Evolutionary conservation across 2,113 vertebrate species (phyloP), one percentile per base, ranked within the genome.

Genomic region (Suncus etruscus): DNA sequence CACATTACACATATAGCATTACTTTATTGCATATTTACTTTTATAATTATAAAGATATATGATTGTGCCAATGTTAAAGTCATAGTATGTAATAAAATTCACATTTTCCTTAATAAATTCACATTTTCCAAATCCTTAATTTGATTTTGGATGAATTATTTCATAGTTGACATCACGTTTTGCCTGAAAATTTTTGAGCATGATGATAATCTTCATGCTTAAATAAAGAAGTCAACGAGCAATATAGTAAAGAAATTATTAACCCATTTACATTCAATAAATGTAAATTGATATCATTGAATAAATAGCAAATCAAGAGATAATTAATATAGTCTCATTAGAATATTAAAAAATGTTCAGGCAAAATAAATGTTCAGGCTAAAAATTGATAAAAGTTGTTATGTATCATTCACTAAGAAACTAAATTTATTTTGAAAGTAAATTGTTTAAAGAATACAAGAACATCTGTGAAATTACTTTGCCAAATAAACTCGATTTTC

Each of bases 261-360:
- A 70, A 10, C 31, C 29, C 20, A 4, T 45, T 61, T 47, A 47
- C 9, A 61, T 39, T 45, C 5, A 75, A 45, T 29, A 69, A 68
- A 79, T 65, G 3, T 68, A 65, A 87, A 27, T 0, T 29, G 12
- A 16, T 84, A 5, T 50, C 31, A 24, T 8, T 77, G 16, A 77
- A 78, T 51, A 65, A 27, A 79, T 6, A 68, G 27, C 4, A 74
- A 6, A 29, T 77, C 3, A 11, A 86, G 14, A 66, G 8, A 6
- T n/a, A 86, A 75, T 83, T 69, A 86, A 90, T 27, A 78, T 11
- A 81, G 68, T 87, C 27, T 31, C 12, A 51, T 61, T 63, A 75
- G 39, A 39, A 39, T 39, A 39, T 39, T 39, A 39, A 39, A 39
- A 39, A 39, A 39, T 39, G 39, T 39, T 39, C 39, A 39, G 39